A percentile compares a stretch with the other conserved stretches of the same genome.
phyloP scores from a whole-genome alignment of 2,113 vertebrate species.

The Podiceps cristatus region DNA sequence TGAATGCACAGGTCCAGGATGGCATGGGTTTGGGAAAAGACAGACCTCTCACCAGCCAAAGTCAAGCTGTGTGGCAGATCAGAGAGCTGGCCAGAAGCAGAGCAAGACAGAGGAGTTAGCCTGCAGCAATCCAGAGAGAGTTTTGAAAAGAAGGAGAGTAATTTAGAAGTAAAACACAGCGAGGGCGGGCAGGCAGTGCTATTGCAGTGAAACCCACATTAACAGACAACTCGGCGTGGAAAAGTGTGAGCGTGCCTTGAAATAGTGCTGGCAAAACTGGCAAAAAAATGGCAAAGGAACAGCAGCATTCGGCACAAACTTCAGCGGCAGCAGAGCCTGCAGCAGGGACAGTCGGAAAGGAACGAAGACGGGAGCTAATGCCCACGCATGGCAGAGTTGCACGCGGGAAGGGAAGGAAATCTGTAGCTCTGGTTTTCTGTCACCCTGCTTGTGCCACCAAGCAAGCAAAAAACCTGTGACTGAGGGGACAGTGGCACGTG shows the following conservation, averaged over 20 bases:
- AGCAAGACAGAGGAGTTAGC: not conserved
- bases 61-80: not conserved
- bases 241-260: not conserved
- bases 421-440: not conserved
- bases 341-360: not conserved
- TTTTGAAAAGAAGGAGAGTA: not conserved
- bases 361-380: not conserved
- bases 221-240: not conserved
- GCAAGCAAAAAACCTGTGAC: not conserved
- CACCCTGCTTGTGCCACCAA: not conserved
- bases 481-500: too few relatives aligned
- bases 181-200: not conserved
- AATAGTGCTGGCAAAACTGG: not conserved
- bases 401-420: not conserved
- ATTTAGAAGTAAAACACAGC: not conserved
- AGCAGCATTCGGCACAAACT: not conserved
- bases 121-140: not conserved
- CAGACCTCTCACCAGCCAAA: not conserved
- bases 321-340: not conserved
- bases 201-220: not conserved
- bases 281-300: not conserved
- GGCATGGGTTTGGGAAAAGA: not conserved
- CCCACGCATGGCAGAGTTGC: fast-evolving
- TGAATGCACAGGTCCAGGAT: not conserved
- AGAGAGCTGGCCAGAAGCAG: not conserved